Evolutionary conservation across 2,113 vertebrate species (phyloP), one percentile per base, ranked within the genome.

Genomic region (Dromas ardeola): DNA sequence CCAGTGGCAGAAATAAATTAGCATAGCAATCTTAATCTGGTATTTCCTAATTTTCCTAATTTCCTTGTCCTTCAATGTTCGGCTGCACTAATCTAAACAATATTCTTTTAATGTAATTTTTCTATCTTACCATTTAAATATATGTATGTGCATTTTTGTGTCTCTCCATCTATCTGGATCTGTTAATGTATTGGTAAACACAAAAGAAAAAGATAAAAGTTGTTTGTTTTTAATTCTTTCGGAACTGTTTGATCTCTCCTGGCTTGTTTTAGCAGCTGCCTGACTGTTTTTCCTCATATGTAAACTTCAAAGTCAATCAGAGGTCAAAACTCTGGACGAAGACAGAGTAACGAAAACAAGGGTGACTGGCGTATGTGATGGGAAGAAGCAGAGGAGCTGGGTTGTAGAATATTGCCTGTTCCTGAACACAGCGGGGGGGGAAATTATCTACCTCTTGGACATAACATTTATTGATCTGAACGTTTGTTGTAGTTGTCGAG

Each of bases 251-350:
- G 97, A 97, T 97, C 94, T 95, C 62, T 70, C 86, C 11, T 59
- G 0, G 5, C 93, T 97, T 97, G 97, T 97, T 97, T 97, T 97
- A 97, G 96, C 96, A 97, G 97, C 97, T 97, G 97, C 86, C 88
- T 94, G 88, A 71, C 94, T 97, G 90, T 92, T 97, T 95, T 94
- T 95, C 81, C 89, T 96, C 12, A 0, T 95, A 97, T 94, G 91
- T 97, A 97, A 97, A 97, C 96, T 95, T 97, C 93, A 95, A 96
- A 97, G 95, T 97, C 94, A 97, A 95, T 78, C 78, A 91, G 94
- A 96, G 97, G 96, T 97, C 97, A 97, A 96, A 95, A 86, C 90
- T 86, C 80, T 88, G 91, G 86, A 85, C 11, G 40, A 92, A 95
- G 94, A 74, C 81, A 73, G 88, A 79, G 61, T 61, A 89, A 96